Evolutionary conservation across 92 coral and sea anemone genomes (phyloP).

Genomic region (Phenganax marumi): DNA sequence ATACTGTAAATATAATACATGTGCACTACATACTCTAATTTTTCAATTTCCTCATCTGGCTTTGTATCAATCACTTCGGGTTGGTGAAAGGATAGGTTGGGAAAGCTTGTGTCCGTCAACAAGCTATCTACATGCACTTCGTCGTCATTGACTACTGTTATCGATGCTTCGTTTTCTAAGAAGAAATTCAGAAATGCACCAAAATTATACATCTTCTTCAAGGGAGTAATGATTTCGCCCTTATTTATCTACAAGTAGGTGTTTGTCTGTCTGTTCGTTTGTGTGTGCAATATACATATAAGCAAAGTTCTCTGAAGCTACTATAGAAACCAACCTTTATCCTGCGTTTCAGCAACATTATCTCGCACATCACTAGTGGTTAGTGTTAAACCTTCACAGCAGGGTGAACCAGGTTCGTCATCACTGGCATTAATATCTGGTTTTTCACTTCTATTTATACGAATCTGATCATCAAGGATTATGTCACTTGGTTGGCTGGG

Average conservation of each 20-base stretch:
- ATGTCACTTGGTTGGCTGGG: neutral
- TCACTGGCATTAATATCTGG: too few relatives aligned
- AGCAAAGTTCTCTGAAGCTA: too few relatives aligned
- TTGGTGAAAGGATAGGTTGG: neutral
- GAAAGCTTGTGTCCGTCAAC: neutral
- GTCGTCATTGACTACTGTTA: neutral
- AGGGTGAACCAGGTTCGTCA: too few relatives aligned
- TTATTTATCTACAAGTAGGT: neutral
- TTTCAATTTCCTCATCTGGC: neutral
- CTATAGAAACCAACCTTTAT: too few relatives aligned
- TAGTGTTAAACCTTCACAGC: too few relatives aligned
- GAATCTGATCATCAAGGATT: too few relatives aligned
- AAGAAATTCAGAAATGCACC: neutral
- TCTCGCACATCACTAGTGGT: too few relatives aligned
- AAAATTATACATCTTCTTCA: neutral
- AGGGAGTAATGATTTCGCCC: too few relatives aligned
- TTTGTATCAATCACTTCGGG: neutral
- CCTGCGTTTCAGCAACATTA: too few relatives aligned
- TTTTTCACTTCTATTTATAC: too few relatives aligned
- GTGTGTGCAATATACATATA: too few relatives aligned
- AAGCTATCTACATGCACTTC: neutral
- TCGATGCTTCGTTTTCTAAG: constrained; percentile 1
- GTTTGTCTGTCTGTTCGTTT: neutral
- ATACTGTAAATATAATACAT: too few relatives aligned
- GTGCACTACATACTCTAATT: neutral